Base-by-base conservation (phyloP, 2,888 invertebrate species). In the Drosophila rubida region DNA sequence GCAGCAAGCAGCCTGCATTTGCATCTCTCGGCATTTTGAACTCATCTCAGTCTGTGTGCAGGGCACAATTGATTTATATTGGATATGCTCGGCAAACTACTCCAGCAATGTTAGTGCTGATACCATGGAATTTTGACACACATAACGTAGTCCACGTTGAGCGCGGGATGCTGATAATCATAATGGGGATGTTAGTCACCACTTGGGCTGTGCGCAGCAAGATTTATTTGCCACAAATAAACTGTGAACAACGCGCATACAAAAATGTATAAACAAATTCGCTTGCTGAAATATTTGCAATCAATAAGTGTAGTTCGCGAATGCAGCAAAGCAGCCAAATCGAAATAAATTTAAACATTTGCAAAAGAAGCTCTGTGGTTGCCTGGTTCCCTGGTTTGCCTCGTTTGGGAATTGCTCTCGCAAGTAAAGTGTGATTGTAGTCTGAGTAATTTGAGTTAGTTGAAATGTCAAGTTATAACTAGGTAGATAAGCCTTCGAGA, bases 161-260 rank as follows among this genome's bases (percentile, higher is more conserved):
- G 7, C n/a, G 7, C 11, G 11, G 25, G 2, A 0, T 25, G 35
- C 22, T 23, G 37, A 30, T 32, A 30, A 9, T 27, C 2, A 42
- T 23, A 42, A 23, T 25, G 23, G 2, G 16, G 9, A 41, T 27
- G 45, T 27, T 16, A 25, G 25, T 25, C 39, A 51, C n/a, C 51
- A 4, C 13, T 14, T 14, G n/a, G 19, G 32, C 16, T 48, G 49
- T 19, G 39, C 39, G 60, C 1, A 42, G 9, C 14, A 8, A 32
- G 49, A 71, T 69, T 69, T 62, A 57, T 75, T 49, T 69, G 27
- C 39, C 4, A 16, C 25, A n/a, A n/a, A 69, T 57, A 62, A 75
- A 51, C 69, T 75, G 55, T 27, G 39, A 57, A 62, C 16, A 8
- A 55, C 61, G 30, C 11, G 8, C 2, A 30, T 30, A 7, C 11